These are phyloP conservation scores for Bombus breviceps DNA, from an alignment of 1,140 invertebrate species.

Conservation along the genomic window DNA sequence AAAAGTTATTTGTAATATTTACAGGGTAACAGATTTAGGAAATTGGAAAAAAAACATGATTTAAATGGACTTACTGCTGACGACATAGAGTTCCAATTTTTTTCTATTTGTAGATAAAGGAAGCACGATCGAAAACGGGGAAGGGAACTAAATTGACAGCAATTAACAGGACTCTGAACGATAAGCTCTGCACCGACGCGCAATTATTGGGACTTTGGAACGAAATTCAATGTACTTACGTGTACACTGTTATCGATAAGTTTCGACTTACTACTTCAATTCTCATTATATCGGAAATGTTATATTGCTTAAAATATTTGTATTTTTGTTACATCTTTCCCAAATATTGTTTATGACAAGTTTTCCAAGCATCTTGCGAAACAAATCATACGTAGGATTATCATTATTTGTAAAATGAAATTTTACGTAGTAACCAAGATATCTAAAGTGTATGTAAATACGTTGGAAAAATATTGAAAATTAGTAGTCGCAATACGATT, in stretches of 20 bases:
- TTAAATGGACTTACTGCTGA: background rate
- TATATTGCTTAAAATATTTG: background rate
- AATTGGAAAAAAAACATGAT: background rate
- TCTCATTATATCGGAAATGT: background rate
- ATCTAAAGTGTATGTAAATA: too few species aligned
- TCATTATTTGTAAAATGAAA: background rate
- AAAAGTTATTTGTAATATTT: background rate
- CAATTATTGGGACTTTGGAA: background rate
- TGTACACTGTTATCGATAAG: background rate
- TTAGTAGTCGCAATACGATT: too few species aligned
- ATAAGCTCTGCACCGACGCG: background rate
- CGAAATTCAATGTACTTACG: background rate
- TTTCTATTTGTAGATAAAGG: background rate
- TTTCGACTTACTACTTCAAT: background rate
- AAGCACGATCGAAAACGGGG: background rate
- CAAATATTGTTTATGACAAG: background rate
- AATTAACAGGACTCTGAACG: slow-evolving; percentile 7
- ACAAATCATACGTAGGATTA: background rate
- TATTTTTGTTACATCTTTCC: too few species aligned
- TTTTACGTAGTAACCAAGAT: too few species aligned
- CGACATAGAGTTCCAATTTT: background rate
- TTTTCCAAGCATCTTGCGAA: background rate
- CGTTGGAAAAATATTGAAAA: too few species aligned
- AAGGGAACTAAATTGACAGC: slow-evolving; percentile 25
- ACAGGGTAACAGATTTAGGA: background rate